Evolutionary conservation across 2,113 vertebrate species (phyloP).

Genomic region (Tetraodon nigroviridis): DNA sequence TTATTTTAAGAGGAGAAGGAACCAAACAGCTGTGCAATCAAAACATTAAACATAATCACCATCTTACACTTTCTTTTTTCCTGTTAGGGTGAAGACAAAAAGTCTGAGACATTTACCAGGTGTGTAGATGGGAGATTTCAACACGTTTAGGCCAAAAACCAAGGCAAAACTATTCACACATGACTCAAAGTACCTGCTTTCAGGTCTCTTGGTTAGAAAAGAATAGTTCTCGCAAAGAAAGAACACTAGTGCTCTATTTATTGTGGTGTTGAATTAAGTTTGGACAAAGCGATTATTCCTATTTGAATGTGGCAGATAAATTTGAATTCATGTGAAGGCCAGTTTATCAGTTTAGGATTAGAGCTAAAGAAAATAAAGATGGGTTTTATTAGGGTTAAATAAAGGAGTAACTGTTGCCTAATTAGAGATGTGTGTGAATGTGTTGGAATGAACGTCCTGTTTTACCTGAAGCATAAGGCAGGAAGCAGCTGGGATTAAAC

Average conservation of each 20-base stretch:
- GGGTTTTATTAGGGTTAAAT: background rate
- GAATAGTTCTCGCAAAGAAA: too few relatives aligned
- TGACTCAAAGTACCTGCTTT: background rate
- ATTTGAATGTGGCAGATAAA: too few relatives aligned
- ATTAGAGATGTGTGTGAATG: too few relatives aligned
- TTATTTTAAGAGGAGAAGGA: conserved; percentile 1
- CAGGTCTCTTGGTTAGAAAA: background rate
- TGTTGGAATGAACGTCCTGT: background rate
- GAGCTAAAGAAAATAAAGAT: conserved; percentile 1
- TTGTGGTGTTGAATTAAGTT: too few relatives aligned
- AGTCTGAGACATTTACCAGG: background rate
- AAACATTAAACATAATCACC: background rate
- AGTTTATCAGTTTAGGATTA: conserved; percentile 7
- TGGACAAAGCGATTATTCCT: too few relatives aligned
- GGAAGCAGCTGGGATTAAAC: conserved; percentile 91
- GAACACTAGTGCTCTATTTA: too few relatives aligned
- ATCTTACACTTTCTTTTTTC: background rate
- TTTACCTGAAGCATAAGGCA: conserved; percentile 77
- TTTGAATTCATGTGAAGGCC: too few relatives aligned
- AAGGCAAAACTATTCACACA: background rate
- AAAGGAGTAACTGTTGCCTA: background rate
- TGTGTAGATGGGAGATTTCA: background rate
- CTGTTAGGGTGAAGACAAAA: conserved; percentile 2
- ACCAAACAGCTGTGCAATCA: background rate
- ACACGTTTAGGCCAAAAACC: background rate